These are phyloP conservation scores for Pelvicachromis taeniatus DNA, from an alignment of 2,113 vertebrate genomes.

Conservation along the genomic window DNA sequence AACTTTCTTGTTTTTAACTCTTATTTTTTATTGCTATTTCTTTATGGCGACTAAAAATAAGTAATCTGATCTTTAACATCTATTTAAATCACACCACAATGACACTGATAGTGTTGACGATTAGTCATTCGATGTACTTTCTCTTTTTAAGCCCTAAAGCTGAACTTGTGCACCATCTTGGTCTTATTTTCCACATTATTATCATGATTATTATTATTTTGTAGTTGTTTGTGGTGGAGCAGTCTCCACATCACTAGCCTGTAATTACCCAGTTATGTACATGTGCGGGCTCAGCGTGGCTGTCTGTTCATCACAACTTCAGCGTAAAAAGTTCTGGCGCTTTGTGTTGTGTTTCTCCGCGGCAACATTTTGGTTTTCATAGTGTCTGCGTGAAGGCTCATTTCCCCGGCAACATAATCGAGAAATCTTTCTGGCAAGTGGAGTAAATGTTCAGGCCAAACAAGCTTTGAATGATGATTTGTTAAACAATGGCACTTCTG, in stretches of 20 bases:
- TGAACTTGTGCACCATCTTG: neutral
- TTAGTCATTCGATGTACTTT: neutral
- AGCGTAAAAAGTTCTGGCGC: neutral
- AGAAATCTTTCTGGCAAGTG: slow-evolving; percentile 30
- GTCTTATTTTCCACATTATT: neutral
- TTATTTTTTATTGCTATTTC: neutral
- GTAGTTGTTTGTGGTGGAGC: neutral
- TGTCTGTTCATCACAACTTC: neutral
- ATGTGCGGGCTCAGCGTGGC: neutral
- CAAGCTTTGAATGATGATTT: slow-evolving; percentile 2
- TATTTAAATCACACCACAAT: neutral
- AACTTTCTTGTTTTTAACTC: neutral
- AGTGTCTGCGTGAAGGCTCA: neutral
- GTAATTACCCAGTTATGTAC: slow-evolving; percentile 26
- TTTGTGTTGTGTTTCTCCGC: neutral
- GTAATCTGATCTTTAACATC: neutral
- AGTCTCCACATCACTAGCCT: neutral
- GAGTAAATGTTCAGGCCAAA: slow-evolving; percentile 3
- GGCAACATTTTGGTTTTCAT: neutral
- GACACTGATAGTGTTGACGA: neutral
- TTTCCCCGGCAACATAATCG: slow-evolving; percentile 40
- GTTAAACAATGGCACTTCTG: slow-evolving; percentile 44
- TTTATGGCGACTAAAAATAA: neutral
- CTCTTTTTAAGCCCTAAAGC: neutral
- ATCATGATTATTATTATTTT: neutral